Conservation (phyloP, 2,888 invertebrate genomes). For the Nipponacmea schrenckii region DNA sequence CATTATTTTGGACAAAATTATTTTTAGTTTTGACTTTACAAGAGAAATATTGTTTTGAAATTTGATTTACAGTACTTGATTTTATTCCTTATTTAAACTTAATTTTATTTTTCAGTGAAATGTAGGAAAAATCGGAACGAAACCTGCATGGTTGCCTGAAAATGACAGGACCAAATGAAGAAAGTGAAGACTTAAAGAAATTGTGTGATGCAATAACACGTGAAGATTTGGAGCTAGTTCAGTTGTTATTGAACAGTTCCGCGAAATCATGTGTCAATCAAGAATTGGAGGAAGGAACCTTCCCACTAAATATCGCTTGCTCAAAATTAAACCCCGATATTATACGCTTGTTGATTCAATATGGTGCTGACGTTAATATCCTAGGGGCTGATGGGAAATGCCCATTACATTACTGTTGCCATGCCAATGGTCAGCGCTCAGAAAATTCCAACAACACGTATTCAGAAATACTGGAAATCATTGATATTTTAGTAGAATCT, state of each 20-base stretch:
- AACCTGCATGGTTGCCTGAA: no score
- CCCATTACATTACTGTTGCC: constrained; percentile 48
- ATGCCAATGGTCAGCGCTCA: constrained; percentile 41
- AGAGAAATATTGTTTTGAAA: no score
- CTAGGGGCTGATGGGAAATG: constrained; percentile 51
- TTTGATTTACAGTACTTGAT: no score
- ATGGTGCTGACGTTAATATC: constrained; percentile 34
- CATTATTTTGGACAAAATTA: no score
- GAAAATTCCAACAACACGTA: constrained; percentile 25
- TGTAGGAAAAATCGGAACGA: no score
- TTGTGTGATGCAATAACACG: constrained; percentile 26
- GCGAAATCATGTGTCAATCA: constrained; percentile 27
- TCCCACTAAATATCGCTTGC: constrained; percentile 47
- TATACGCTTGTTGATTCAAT: constrained; percentile 37
- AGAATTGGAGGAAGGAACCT: constrained; percentile 24
- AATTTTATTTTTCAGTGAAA: no score
- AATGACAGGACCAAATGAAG: no score
- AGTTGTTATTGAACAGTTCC: constrained; percentile 22
- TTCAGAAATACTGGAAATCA: constrained; percentile 39
- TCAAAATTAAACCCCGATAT: constrained; percentile 39
- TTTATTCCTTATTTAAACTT: no score
- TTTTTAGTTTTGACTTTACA: no score
- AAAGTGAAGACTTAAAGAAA: not conserved
- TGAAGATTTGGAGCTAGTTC: constrained; percentile 20
- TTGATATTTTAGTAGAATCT: constrained; percentile 39